Base-by-base conservation (phyloP, 2,113 vertebrate species). In the Murina feae region DNA sequence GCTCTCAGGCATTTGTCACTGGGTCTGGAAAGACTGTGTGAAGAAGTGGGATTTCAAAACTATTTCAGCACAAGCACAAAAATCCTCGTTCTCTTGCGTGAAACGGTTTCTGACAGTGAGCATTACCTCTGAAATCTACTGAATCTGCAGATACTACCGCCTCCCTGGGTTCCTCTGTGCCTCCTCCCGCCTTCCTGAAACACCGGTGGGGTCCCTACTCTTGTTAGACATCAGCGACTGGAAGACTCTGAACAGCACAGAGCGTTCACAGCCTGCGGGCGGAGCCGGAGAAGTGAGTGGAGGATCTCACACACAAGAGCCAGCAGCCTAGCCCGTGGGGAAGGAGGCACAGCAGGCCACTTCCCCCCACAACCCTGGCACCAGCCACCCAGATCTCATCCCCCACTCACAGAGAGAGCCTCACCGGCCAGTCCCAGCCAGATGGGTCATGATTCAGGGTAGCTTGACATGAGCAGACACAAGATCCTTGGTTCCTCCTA, bases 221-320 rank as follows among this genome's bases (percentile, higher is more conserved):
- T 44, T 37, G 44, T 8, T 49, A 84, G 51, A 37, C 12, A 12
- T 39, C 32, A 23, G 35, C 25, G n/a, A 25, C 39, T 9, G 0
- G 6, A 66, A 68, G 42, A n/a, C 10, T 2, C n/a, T 60, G 16
- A 20, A 2, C 28, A 42, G 20, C 32, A 5, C 18, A 0, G 32
- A 17, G 2, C 1, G 0, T 10, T 17, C n/a, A 14, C 21, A 60
- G n/a, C 28, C 78, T 7, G 1, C 11, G 9, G 9, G 23, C 18
- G 20, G 14, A 35, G 13, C 12, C 4, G 9, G 10, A 9, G 1
- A 16, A 25, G 16, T 13, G 8, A 6, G 10, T 16, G 21, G 30
- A 79, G 85, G 49, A 21, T 17, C 39, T 23, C 42, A 42, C 4
- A 12, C 30, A 4, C 0, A 0, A n/a, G 13, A n/a, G 13, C 2